These are phyloP conservation scores for Eretmochelys imbricata DNA, from an alignment of 2,113 vertebrate species.

Conservation along the genomic window DNA sequence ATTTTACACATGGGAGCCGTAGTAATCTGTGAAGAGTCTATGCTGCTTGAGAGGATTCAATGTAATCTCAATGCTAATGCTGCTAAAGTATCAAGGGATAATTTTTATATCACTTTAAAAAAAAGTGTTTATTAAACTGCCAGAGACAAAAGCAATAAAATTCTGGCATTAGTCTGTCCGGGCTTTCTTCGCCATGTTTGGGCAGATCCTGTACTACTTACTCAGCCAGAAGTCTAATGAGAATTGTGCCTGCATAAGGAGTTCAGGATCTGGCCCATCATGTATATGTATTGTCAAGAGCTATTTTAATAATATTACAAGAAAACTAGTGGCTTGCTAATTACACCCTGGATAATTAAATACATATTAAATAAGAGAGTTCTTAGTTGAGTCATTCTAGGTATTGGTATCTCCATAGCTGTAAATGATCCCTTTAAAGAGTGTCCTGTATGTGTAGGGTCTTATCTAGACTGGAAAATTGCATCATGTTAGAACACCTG, in stretches of 20 bases:
- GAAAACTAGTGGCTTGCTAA: background rate
- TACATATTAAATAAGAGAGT: background rate
- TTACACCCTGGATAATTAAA: background rate
- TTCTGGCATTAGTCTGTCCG: background rate
- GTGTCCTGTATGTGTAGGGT: background rate
- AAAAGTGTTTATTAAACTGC: background rate
- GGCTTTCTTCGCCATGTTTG: background rate
- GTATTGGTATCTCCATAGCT: background rate
- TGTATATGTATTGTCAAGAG: background rate
- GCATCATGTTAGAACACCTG: background rate
- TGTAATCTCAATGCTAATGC: background rate
- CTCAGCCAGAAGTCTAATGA: background rate
- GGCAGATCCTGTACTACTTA: background rate
- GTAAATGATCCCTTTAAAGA: background rate
- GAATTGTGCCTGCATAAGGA: background rate
- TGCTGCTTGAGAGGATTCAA: background rate
- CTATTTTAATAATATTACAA: background rate
- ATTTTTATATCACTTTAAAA: background rate
- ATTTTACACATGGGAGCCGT: constrained; percentile 11
- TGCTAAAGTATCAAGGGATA: background rate
- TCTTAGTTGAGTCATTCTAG: background rate
- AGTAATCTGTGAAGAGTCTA: constrained; percentile 21
- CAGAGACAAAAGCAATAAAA: background rate
- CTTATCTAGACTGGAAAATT: rapidly evolving
- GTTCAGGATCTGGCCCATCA: background rate